A percentile compares a stretch with the other conserved stretches of the same genome.
Conservation (phyloP, 1,140 invertebrate genomes). For the Drosophila athabasca region DNA sequence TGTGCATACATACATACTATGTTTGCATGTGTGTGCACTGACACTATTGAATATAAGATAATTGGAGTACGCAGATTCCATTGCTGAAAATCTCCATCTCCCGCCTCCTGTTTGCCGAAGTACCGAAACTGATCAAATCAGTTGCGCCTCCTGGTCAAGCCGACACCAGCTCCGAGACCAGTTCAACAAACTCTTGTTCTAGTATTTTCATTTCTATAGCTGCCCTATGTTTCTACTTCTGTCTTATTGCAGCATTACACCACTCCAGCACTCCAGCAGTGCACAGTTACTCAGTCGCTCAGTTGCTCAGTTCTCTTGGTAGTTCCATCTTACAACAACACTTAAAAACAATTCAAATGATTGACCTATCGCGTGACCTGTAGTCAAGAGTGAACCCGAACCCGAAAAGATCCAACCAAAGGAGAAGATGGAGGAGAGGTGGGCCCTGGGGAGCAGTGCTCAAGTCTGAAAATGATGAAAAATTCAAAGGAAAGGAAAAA, state of each 20-base stretch:
- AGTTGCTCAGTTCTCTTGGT: slow-evolving; percentile 14
- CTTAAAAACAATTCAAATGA: slow-evolving; percentile 80
- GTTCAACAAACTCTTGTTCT: slow-evolving; percentile 31
- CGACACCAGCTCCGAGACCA: not conserved
- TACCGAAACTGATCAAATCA: too few relatives aligned
- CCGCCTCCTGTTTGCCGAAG: too few relatives aligned
- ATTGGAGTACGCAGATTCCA: too few relatives aligned
- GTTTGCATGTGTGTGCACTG: too few relatives aligned
- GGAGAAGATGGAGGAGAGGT: slow-evolving; percentile 2
- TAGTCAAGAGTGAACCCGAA: slow-evolving; percentile 26
- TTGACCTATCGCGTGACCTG: slow-evolving; percentile 75
- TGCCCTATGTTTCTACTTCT: not conserved
- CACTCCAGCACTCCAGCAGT: too few relatives aligned
- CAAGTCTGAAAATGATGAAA: slow-evolving; percentile 27
- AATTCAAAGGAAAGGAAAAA: slow-evolving; percentile 20
- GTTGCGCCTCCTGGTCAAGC: too few relatives aligned
- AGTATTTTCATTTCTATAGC: too few relatives aligned
- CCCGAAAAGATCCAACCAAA: slow-evolving; percentile 27
- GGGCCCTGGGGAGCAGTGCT: slow-evolving; percentile 5
- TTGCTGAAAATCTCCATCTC: too few relatives aligned
- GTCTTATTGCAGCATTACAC: not conserved
- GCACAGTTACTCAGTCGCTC: too few relatives aligned
- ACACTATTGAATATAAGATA: too few relatives aligned
- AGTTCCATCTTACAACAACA: slow-evolving; percentile 69
- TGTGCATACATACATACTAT: too few relatives aligned